A percentile compares a stretch with the other conserved stretches of the same genome.
Conservation (phyloP, 2,888 invertebrate genomes). For the Phania funesta region DNA sequence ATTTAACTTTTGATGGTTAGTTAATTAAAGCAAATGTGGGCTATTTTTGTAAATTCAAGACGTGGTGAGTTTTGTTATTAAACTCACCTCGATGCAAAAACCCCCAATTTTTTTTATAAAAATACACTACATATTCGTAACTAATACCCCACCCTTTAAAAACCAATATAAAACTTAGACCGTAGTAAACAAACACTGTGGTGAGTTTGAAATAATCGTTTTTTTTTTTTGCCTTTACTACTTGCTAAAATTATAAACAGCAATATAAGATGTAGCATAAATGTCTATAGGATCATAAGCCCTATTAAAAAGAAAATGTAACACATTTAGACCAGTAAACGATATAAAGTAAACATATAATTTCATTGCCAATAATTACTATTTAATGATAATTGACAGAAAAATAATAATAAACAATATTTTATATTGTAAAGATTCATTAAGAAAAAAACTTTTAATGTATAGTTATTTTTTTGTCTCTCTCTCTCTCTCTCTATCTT, state of each 20-base stretch:
- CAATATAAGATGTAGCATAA: conserved; percentile 52
- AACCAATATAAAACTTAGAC: conserved; percentile 6
- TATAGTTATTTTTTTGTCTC: too few species aligned
- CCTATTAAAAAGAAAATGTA: not conserved
- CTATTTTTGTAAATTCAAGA: not conserved
- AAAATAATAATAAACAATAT: conserved; percentile 41
- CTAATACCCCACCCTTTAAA: conserved; percentile 53
- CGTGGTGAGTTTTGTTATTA: conserved; percentile 11
- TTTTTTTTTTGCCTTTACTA: conserved; percentile 25
- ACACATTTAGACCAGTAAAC: conserved; percentile 45
- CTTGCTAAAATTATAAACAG: not conserved
- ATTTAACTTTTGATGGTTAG: not conserved
- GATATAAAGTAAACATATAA: conserved; percentile 40
- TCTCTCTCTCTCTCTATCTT: not conserved
- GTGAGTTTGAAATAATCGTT: conserved; percentile 34
- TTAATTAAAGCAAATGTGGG: not conserved
- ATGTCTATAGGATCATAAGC: conserved; percentile 54
- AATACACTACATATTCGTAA: conserved; percentile 34
- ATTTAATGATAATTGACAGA: conserved; percentile 50
- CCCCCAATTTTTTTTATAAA: not conserved
- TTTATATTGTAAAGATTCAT: conserved; percentile 64
- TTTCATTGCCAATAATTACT: conserved; percentile 63
- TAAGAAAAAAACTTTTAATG: conserved; percentile 21
- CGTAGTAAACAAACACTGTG: conserved; percentile 44
- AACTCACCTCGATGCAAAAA: not conserved